Percentiles rank a stretch among this genome's conserved stretches.
These are phyloP conservation scores for Drosophila cardini DNA, from an alignment of 1,140 invertebrate species.

Conservation along the genomic window DNA sequence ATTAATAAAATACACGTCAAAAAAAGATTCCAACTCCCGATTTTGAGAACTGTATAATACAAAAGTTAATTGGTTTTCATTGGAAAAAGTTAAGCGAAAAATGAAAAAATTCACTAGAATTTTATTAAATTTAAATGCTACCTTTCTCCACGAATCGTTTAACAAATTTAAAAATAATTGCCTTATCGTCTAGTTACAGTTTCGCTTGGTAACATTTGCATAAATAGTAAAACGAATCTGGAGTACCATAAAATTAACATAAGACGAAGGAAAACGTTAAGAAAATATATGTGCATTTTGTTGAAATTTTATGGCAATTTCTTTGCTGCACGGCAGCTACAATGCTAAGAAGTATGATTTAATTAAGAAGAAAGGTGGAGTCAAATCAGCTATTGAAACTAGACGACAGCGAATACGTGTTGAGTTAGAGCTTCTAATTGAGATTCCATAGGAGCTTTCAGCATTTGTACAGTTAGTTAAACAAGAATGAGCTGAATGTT, in stretches of 20 bases:
- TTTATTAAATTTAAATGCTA: too few relatives aligned
- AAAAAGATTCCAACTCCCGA: too few relatives aligned
- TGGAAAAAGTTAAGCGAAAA: too few relatives aligned
- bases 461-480: conserved; percentile 79
- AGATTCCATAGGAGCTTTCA: conserved; percentile 63
- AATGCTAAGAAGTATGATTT: conserved; percentile 50
- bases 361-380: conserved; percentile 42
- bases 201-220: conserved; percentile 19
- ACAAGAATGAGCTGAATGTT: conserved; percentile 32
- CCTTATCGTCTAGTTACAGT: conserved; percentile 10
- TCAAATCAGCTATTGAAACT: conserved; percentile 2
- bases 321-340: background rate
- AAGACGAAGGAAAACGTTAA: conserved; percentile 5
- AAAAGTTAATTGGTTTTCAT: too few relatives aligned
- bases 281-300: conserved; percentile 24
- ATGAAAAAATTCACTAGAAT: too few relatives aligned
- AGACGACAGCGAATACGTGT: conserved; percentile 20
- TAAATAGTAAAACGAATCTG: conserved; percentile 21
- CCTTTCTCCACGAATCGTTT: background rate
- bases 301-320: conserved; percentile 18
- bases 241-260: conserved; percentile 26
- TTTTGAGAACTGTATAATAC: too few relatives aligned
- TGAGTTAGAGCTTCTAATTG: conserved; percentile 57
- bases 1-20: too few relatives aligned
- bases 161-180: conserved; percentile 34